These are phyloP conservation scores for Ciconia maguari DNA, from an alignment of 2,113 vertebrate species.

Conservation along the genomic window DNA sequence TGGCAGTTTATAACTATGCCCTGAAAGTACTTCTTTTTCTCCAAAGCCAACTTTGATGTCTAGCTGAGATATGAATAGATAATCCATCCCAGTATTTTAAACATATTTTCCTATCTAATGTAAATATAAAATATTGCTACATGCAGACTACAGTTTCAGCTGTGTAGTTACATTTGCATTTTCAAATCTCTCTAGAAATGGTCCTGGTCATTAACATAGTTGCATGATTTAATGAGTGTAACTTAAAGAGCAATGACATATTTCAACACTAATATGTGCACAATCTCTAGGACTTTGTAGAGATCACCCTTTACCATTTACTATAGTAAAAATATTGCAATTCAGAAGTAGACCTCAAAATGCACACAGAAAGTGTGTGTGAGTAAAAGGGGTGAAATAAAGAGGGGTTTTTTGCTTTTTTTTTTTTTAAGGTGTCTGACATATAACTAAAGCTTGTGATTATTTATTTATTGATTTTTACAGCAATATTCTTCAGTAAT, in stretches of 20 bases:
- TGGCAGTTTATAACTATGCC: background rate
- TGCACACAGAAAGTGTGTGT: background rate
- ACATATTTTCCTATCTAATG: background rate
- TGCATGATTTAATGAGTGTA: background rate
- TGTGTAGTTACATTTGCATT: background rate
- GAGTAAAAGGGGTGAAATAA: background rate
- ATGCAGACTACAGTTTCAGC: background rate
- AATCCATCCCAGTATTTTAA: background rate
- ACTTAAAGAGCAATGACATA: background rate
- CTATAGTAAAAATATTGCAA: background rate
- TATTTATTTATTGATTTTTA: background rate
- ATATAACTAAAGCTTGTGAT: background rate
- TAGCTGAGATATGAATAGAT: background rate
- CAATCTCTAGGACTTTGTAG: background rate
- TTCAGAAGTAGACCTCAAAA: background rate
- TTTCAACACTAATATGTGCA: background rate
- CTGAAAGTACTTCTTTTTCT: background rate
- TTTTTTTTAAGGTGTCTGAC: background rate
- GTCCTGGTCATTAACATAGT: background rate
- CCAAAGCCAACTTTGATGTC: background rate
- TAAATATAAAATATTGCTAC: background rate
- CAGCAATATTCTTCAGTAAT: background rate
- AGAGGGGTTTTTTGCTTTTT: background rate
- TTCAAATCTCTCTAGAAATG: background rate
- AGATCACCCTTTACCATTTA: background rate